phyloP scores from a whole-genome alignment of 2,113 vertebrate genomes.

The Excalfactoria chinensis region DNA sequence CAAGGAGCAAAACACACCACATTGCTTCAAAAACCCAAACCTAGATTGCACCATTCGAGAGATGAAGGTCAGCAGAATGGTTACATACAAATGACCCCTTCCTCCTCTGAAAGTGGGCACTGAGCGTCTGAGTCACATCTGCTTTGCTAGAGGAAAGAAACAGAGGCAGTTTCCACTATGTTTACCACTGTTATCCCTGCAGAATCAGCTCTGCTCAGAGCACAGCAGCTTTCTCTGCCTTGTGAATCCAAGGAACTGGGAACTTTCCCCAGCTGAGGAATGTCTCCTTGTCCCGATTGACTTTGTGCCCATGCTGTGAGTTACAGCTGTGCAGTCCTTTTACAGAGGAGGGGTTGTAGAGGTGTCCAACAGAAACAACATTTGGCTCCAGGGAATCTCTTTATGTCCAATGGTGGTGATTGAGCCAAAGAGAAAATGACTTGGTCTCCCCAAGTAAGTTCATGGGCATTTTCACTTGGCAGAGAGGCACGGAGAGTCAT shows the following conservation, averaged over 20 bases:
- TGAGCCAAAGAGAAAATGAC: not conserved
- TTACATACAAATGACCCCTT: not conserved
- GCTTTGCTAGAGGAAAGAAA: not conserved
- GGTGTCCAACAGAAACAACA: not conserved
- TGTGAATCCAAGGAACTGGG: not conserved
- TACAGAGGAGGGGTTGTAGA: not conserved
- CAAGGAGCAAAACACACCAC: no score
- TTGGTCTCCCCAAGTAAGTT: not conserved
- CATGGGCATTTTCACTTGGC: not conserved
- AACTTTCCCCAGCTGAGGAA: not conserved
- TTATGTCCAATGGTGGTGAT: not conserved
- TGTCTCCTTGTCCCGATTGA: not conserved
- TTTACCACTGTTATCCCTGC: not conserved
- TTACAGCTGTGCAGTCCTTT: not conserved
- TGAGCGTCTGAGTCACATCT: not conserved
- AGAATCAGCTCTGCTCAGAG: not conserved
- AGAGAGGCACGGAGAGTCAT: not conserved
- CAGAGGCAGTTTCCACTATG: not conserved
- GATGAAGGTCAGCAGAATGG: not conserved
- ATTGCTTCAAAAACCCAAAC: not conserved
- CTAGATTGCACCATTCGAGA: fast-evolving
- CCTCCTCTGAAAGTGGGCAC: not conserved
- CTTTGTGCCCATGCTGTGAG: not conserved
- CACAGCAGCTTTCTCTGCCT: not conserved
- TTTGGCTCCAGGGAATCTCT: not conserved